Conservation (phyloP, 2,888 invertebrate genomes). For the Metalampra italica region DNA sequence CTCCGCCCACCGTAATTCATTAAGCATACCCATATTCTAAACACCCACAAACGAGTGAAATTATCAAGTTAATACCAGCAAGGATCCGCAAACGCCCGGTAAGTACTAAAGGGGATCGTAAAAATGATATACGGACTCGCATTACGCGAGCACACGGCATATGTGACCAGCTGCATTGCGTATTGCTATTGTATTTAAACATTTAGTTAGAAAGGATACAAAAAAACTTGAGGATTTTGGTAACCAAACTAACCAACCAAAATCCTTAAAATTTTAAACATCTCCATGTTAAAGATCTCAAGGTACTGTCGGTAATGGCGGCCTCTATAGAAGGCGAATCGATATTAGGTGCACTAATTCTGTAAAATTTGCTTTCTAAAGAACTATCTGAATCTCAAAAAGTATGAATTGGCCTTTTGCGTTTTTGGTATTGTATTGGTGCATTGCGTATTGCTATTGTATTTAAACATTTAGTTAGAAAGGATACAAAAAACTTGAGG, state of each 20-base stretch:
- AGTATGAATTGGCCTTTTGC: too few species aligned
- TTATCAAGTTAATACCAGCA: constrained; percentile 4
- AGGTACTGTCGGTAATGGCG: too few species aligned
- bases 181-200: constrained; percentile 7
- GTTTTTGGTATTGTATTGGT: too few species aligned
- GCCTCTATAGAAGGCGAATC: too few species aligned
- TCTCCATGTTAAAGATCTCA: too few species aligned
- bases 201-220: not conserved
- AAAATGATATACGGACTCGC: constrained; percentile 17
- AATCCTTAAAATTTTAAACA: too few species aligned
- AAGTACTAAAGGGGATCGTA: constrained; percentile 13
- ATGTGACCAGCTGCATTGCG: constrained; percentile 14
- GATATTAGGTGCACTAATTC: too few species aligned
- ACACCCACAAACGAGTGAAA: not conserved
- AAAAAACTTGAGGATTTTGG: not conserved
- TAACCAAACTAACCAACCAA: too few species aligned
- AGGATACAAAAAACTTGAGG: not conserved
- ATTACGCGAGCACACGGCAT: constrained; percentile 9
- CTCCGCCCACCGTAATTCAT: too few species aligned
- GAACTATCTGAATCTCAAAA: too few species aligned
- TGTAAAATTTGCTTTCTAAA: too few species aligned
- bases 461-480: not conserved
- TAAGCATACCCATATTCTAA: not conserved
- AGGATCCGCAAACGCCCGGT: constrained; percentile 3
- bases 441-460: constrained; percentile 12